A percentile compares a stretch with the other conserved stretches of the same genome.
Conservation (phyloP, 2,888 invertebrate genomes). For the Papilio protenor region DNA sequence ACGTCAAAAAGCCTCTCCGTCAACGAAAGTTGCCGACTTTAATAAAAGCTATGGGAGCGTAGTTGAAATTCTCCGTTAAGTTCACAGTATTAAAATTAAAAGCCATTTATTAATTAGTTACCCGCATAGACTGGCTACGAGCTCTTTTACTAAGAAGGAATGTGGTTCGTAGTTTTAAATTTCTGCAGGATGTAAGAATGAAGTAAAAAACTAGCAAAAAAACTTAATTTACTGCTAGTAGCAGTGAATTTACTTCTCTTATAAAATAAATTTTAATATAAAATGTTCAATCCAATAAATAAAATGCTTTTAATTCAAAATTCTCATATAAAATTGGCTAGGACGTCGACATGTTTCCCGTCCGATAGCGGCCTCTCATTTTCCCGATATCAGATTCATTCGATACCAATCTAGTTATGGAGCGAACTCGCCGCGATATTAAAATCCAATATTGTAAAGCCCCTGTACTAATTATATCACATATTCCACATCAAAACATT, state of each 20-base stretch:
- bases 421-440: slow-evolving; percentile 61
- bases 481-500: slow-evolving; percentile 51
- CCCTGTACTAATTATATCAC: slow-evolving; percentile 46
- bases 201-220: neutral
- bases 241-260: neutral
- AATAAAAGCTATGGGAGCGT: slow-evolving; percentile 19
- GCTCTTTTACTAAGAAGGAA: slow-evolving; percentile 2
- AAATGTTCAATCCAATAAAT: slow-evolving; percentile 18
- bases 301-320: slow-evolving; percentile 49
- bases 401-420: slow-evolving; percentile 72
- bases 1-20: slow-evolving; percentile 24
- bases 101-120: slow-evolving; percentile 17
- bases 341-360: slow-evolving; percentile 61
- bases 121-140: neutral
- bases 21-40: slow-evolving; percentile 15
- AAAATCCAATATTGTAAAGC: slow-evolving; percentile 66
- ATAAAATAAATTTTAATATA: neutral
- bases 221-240: neutral
- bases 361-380: slow-evolving; percentile 58
- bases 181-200: neutral
- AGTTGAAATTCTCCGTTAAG: slow-evolving; percentile 20
- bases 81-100: slow-evolving; percentile 20
- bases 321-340: slow-evolving; percentile 54
- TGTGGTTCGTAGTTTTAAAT: neutral
- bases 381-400: slow-evolving; percentile 60